Percentiles rank a stretch among this genome's conserved stretches.
Evolutionary conservation across 2,113 vertebrate genomes (phyloP).

Genomic region (Dromas ardeola): DNA sequence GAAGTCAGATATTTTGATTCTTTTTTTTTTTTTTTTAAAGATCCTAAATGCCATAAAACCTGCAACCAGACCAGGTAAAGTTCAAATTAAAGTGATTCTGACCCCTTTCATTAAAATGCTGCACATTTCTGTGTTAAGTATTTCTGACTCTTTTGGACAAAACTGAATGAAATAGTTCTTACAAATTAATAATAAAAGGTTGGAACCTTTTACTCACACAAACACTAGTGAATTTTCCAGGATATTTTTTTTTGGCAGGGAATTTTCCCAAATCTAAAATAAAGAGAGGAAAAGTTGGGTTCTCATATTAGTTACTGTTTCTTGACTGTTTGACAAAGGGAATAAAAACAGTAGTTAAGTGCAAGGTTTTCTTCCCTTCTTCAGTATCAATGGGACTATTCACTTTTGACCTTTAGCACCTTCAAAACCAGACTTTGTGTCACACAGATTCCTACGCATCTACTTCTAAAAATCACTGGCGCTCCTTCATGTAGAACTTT

Average conservation of each 20-base stretch:
- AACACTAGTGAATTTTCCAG: conserved; percentile 72
- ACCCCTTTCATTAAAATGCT: conserved; percentile 3
- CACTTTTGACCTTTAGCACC: not conserved
- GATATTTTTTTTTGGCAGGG: conserved; percentile 58
- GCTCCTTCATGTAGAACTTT: not conserved
- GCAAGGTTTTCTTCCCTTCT: not conserved
- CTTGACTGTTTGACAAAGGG: not conserved
- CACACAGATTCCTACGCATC: not conserved
- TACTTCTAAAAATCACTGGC: not conserved
- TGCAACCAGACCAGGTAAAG: conserved; percentile 52
- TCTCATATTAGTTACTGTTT: conserved; percentile 32
- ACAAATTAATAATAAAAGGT: conserved; percentile 27
- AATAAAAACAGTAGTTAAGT: not conserved
- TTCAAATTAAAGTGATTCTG: conserved; percentile 7
- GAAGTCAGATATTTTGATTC: not conserved
- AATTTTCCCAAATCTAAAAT: conserved; percentile 77
- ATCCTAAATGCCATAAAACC: not conserved
- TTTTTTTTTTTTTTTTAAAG: not conserved
- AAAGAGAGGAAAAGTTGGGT: conserved; percentile 71
- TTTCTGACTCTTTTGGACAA: conserved; percentile 48
- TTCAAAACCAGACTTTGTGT: not conserved
- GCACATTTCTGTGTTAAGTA: conserved; percentile 46
- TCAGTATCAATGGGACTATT: not conserved
- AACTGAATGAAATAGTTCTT: conserved; percentile 43
- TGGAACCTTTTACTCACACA: conserved; percentile 77